Percentiles rank a stretch among this genome's conserved stretches.
These are phyloP conservation scores for Alligator mississippiensis DNA, from an alignment of 2,113 vertebrate genomes.

Conservation along the genomic window DNA sequence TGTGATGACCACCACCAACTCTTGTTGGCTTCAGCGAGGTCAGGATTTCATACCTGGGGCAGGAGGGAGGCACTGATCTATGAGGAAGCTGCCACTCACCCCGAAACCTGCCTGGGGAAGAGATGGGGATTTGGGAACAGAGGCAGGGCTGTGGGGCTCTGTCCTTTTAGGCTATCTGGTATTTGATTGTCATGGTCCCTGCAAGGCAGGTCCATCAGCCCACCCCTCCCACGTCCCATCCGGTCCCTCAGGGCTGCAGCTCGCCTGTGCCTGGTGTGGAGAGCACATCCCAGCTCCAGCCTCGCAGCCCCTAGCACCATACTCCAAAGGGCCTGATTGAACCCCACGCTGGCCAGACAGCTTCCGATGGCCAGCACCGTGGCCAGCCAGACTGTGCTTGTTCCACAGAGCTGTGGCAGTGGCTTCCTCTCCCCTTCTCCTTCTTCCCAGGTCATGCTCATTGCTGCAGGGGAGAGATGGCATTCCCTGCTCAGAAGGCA, in stretches of 20 bases:
- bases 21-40: background rate
- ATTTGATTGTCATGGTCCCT: background rate
- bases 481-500: background rate
- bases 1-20: background rate
- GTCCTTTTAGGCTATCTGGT: background rate
- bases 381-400: background rate
- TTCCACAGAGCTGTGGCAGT: background rate
- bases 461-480: background rate
- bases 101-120: background rate
- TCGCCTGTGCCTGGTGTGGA: background rate
- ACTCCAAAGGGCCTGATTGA: background rate
- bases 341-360: background rate
- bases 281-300: too few relatives aligned
- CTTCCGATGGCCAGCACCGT: background rate
- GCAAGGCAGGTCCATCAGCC: background rate
- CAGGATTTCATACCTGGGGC: background rate
- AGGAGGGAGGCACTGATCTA: background rate
- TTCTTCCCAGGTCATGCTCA: background rate
- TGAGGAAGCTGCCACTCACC: background rate
- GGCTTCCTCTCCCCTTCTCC: background rate
- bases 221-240: background rate
- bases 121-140: background rate
- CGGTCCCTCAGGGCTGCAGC: background rate
- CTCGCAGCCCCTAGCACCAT: background rate
- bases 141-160: background rate